These are phyloP conservation scores for Cecidostiba fungosa DNA, from an alignment of 2,888 invertebrate species.

Conservation along the genomic window DNA sequence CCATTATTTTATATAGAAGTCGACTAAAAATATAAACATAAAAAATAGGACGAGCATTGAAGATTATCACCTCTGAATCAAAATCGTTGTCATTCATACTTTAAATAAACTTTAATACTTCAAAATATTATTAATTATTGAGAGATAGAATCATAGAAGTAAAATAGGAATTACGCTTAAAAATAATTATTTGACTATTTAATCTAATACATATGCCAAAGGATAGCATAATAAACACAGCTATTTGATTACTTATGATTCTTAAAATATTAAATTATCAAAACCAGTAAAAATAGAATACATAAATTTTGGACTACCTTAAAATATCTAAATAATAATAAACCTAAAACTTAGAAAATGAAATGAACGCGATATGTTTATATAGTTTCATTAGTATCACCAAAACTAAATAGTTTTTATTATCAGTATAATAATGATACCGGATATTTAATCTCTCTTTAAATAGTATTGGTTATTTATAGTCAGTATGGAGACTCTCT, in stretches of 20 bases:
- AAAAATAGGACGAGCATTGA: background rate
- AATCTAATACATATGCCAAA: background rate
- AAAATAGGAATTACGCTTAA: too few species aligned
- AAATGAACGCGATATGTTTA: background rate
- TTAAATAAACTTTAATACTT: background rate
- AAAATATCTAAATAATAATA: background rate
- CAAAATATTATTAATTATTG: background rate
- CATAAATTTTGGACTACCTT: background rate
- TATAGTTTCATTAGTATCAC: background rate
- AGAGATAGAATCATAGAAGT: background rate
- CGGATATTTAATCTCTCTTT: background rate
- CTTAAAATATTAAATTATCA: background rate
- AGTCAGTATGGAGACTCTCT: background rate
- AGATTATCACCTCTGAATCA: background rate
- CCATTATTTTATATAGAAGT: conserved; percentile 32
- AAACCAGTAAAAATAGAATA: background rate
- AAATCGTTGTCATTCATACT: background rate
- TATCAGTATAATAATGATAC: background rate
- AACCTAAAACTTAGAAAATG: background rate
- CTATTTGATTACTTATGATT: background rate
- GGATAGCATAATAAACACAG: background rate
- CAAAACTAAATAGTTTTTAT: background rate
- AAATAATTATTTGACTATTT: background rate
- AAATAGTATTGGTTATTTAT: background rate
- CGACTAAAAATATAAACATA: conserved; percentile 21